phyloP scores from a whole-genome alignment of 1,140 invertebrate genomes.

The Lithobius niger region DNA sequence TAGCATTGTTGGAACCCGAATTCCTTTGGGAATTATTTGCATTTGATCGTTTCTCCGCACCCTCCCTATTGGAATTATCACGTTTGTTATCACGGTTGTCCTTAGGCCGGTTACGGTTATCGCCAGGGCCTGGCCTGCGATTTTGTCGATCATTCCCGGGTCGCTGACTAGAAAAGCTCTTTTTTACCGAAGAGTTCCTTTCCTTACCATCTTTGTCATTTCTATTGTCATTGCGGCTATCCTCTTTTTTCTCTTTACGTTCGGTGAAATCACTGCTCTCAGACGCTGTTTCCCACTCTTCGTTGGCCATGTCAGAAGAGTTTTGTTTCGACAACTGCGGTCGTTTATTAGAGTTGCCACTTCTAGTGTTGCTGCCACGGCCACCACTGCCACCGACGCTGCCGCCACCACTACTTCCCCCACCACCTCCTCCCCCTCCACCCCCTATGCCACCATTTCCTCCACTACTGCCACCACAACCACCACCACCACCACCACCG shows the following conservation, averaged over 20 bases:
- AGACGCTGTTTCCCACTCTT: conserved; percentile 47
- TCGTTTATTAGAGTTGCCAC: conserved; percentile 2
- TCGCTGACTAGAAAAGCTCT: conserved; percentile 32
- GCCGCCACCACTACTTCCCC: conserved; percentile 11
- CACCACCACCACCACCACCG: conserved; percentile 22
- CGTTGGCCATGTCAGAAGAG: conserved; percentile 37
- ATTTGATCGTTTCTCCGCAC: conserved; percentile 15
- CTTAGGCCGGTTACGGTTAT: conserved; percentile 19
- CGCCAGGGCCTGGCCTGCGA: conserved; percentile 13
- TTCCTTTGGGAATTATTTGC: conserved; percentile 1
- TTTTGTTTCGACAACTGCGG: conserved; percentile 12
- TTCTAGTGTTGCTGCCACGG: conserved; percentile 11
- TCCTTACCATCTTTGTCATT: conserved; percentile 22
- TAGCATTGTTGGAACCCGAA: background rate
- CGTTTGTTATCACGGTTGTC: conserved; percentile 14
- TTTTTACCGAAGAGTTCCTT: conserved; percentile 20
- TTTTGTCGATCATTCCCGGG: conserved; percentile 29
- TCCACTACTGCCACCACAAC: conserved; percentile 24
- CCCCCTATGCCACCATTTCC: conserved; percentile 20
- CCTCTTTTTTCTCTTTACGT: conserved; percentile 19
- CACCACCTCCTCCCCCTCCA: conserved; percentile 24
- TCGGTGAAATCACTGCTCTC: conserved; percentile 40
- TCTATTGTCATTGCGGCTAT: conserved; percentile 16
- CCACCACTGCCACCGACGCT: conserved; percentile 22
- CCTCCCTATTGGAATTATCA: conserved; percentile 3